Evolutionary conservation across 2,113 vertebrate genomes (phyloP), one percentile per base, ranked within the genome.

Genomic region (Sterrhoptilus dennistouni): DNA sequence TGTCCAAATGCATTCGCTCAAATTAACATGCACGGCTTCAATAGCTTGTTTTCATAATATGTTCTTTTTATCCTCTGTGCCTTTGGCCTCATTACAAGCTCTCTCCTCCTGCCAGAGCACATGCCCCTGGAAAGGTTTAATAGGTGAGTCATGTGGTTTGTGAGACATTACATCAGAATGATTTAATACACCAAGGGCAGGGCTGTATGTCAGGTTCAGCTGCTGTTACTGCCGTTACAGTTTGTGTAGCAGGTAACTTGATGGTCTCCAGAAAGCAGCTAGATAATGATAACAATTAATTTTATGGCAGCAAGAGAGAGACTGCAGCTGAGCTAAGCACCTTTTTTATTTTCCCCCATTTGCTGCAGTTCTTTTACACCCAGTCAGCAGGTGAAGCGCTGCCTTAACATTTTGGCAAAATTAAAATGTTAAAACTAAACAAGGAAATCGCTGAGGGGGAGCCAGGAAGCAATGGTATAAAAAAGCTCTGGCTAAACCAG

Each of bases 111-210:
- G 97, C 93, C 95, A 89, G 93, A 98, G 97, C 98, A 97, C 96
- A 97, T 98, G 98, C 98, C 98, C 98, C 97, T 98, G 97, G 97
- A 86, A 98, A 98, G 98, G 97, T 98, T 98, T 98, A 98, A 96
- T 97, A 94, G 95, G 95, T 97, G 97, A 95, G 97, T 96, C 96
- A 92, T 98, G 96, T 96, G 98, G 97, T 98, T 96, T 96, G 98
- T 98, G 97, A 99, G 98, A 99, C 98, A 98, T 99, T 98, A 98
- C 98, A 98, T 99, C 99, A 99, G 98, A 98, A 98, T 98, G 98
- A 98, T 99, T 98, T 98, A 98, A 98, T 98, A 98, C 97, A 98
- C 98, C 75, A 83, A 98, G 98, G 98, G 98, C 98, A 98, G 97
- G 98, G 97, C 98, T 98, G 97, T 94, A 94, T 98, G 97, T 98